A percentile compares a stretch with the other conserved stretches of the same genome.
These are phyloP conservation scores for Xestia ashworthii DNA, from an alignment of 2,888 invertebrate genomes.

Conservation along the genomic window DNA sequence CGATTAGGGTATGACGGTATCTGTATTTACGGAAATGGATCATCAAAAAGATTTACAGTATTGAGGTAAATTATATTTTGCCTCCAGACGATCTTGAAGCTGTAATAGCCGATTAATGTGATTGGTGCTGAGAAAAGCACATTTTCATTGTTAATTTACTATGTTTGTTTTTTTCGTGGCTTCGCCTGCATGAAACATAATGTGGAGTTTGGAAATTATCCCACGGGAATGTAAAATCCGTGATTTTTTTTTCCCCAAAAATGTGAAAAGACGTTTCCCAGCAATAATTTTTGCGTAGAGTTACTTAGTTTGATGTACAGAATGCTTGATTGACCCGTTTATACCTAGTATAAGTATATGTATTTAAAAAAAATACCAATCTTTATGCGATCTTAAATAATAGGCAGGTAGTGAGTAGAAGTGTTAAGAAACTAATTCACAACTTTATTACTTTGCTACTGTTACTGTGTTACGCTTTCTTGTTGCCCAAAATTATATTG, in stretches of 20 bases:
- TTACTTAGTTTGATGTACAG: too few species aligned
- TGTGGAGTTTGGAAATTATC: neutral
- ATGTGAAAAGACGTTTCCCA: too few species aligned
- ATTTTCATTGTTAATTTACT: neutral
- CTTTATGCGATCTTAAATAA: neutral
- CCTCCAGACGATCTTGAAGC: neutral
- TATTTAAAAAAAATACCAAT: too few species aligned
- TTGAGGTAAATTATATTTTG: neutral
- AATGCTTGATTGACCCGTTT: too few species aligned
- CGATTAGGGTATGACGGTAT: slow-evolving; percentile 56
- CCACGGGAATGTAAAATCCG: too few species aligned
- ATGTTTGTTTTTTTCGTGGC: neutral
- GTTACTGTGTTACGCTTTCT: neutral
- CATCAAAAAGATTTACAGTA: slow-evolving; percentile 17
- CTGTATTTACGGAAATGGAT: slow-evolving; percentile 24
- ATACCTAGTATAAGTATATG: too few species aligned
- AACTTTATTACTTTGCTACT: slow-evolving; percentile 3
- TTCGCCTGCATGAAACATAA: neutral
- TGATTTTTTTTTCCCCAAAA: too few species aligned
- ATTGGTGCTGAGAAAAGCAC: neutral
- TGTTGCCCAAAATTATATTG: neutral
- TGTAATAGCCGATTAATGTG: neutral
- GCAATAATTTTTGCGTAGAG: too few species aligned
- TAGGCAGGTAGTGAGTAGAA: neutral
- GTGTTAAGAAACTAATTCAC: neutral